Evolutionary conservation across 2,113 vertebrate genomes (phyloP), one percentile per base, ranked within the genome.

Genomic region (Fukomys damarensis): DNA sequence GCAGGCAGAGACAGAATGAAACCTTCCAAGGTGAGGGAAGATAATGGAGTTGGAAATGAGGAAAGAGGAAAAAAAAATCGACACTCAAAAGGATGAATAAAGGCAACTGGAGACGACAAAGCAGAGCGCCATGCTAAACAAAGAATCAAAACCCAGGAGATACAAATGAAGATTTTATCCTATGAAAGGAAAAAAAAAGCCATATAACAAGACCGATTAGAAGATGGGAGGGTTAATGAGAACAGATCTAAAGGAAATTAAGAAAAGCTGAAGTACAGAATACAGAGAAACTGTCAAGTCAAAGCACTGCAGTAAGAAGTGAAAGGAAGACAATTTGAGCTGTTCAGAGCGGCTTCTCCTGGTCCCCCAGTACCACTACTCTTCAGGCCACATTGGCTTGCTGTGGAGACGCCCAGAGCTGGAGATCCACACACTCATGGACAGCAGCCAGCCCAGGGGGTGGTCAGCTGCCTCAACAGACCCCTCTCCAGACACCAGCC

Each of bases 301-400:
- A 79, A 95, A 96, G 88, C 2, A 20, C 38, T 72, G 19, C 49
- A 68, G 76, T 61, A 32, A 89, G 92, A 79, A 80, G 61, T 65
- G 66, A 83, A 85, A 92, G 38, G 72, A 93, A 96, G 38, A 88
- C 28, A 90, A 28, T 28, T 65, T 88, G 96, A 86, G n/a, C 49
- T n/a, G 17, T 66, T 90, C 74, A 20, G 19, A 72, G 61, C 0
- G 7, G 41, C 61, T 84, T 43, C 46, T 49, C 46, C 46, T 54
- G 72, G 41, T 63, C 59, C 38, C 54, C 35, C 28, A 41, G 7
- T 2, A 2, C 8, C 56, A n/a, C 1, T 13, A 5, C 41, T 38
- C 43, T 52, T 38, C 20, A 13, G 77, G 85, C 9, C 5, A 24
- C 13, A 1, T 52, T 0, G 14, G n/a, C 32, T 9, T 8, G 43